These are phyloP conservation scores for Deladenus siricidicola DNA, from an alignment of 2,888 invertebrate species.

Conservation along the genomic window DNA sequence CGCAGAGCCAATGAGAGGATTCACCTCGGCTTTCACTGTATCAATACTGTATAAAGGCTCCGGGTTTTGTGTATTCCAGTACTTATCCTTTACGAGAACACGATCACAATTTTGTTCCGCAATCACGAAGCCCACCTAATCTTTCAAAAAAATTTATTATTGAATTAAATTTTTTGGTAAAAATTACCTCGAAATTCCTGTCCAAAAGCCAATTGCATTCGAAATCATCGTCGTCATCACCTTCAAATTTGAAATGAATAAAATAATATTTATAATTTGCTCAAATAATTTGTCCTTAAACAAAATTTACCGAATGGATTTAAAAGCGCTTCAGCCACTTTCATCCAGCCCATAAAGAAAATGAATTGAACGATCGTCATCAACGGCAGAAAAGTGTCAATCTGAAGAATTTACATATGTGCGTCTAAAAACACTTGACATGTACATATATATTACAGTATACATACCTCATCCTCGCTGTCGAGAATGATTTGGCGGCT, in stretches of 20 bases:
- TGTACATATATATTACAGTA: neutral
- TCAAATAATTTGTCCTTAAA: neutral
- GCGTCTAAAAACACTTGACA: no score
- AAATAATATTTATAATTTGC: neutral
- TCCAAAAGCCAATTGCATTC: conserved; percentile 4
- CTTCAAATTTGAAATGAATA: no score
- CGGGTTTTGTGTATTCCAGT: conserved; percentile 5
- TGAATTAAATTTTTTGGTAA: neutral
- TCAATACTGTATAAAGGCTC: conserved; percentile 7
- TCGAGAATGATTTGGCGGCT: conserved; percentile 3
- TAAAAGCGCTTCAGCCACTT: conserved; percentile 6
- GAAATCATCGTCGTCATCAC: conserved; percentile 7
- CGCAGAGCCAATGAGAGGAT: conserved; percentile 5
- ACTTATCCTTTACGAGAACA: neutral
- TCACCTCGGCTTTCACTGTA: neutral
- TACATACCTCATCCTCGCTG: neutral
- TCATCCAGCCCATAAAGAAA: conserved; percentile 3
- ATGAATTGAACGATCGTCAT: conserved; percentile 1
- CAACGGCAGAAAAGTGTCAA: neutral
- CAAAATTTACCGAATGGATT: neutral
- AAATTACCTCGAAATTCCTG: conserved; percentile 3
- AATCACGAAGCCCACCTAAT: conserved; percentile 5
- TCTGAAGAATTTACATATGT: neutral
- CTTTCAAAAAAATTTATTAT: neutral
- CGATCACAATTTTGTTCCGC: conserved; percentile 4